Percentiles rank a stretch among this genome's conserved stretches.
Conservation (phyloP, 1,140 invertebrate species). For the Papilio polyxenes region DNA sequence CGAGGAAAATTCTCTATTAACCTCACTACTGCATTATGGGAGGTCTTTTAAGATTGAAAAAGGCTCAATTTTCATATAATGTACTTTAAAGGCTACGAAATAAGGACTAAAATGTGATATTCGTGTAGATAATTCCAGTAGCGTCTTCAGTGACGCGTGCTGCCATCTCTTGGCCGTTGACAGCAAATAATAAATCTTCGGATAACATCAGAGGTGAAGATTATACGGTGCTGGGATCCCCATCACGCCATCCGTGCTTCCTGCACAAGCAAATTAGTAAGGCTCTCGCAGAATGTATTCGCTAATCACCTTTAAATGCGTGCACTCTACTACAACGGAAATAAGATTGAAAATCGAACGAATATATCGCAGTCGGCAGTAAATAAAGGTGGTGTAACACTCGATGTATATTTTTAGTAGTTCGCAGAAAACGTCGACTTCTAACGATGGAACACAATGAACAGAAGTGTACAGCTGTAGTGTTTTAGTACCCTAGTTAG, state of each 20-base stretch:
- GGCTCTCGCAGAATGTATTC: conserved; percentile 62
- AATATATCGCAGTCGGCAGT: conserved; percentile 28
- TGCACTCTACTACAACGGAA: conserved; percentile 42
- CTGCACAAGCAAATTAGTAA: conserved; percentile 76
- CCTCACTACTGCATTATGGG: conserved; percentile 52
- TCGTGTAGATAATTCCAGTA: conserved; percentile 63
- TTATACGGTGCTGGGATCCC: conserved; percentile 75
- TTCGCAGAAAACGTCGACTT: conserved; percentile 71
- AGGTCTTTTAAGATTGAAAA: conserved; percentile 54
- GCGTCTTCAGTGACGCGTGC: conserved; percentile 72
- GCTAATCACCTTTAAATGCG: conserved; percentile 52
- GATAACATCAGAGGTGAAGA: conserved; percentile 79
- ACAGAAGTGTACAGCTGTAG: conserved; percentile 61
- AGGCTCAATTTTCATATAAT: conserved; percentile 25
- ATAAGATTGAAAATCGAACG: conserved; percentile 56
- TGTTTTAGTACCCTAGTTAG: conserved; percentile 64
- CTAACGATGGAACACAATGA: conserved; percentile 66
- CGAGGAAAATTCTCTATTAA: conserved; percentile 33
- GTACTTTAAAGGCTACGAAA: conserved; percentile 38
- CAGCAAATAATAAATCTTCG: conserved; percentile 77
- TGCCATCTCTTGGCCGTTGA: conserved; percentile 76
- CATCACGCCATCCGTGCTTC: conserved; percentile 78
- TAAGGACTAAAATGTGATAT: conserved; percentile 48
- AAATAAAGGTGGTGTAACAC: conserved; percentile 48
- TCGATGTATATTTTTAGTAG: conserved; percentile 73